Evolutionary conservation across 2,888 invertebrate species (phyloP).

Genomic region (Micoletzkya japonica): DNA sequence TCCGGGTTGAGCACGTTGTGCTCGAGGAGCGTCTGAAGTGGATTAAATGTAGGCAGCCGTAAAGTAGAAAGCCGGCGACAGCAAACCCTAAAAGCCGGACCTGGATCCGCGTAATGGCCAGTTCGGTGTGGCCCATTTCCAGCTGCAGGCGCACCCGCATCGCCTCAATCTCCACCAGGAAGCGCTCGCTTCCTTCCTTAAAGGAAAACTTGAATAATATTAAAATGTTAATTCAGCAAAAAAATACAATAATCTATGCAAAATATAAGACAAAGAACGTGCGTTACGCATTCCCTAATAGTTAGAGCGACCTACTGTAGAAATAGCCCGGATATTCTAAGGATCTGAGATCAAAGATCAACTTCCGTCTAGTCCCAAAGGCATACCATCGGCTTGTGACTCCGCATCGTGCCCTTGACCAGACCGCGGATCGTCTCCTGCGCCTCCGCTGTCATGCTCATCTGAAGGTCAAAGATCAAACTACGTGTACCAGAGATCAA

Average conservation of each 20-base stretch:
- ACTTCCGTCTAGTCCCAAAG: too few species aligned
- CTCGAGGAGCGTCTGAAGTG: neutral
- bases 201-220: too few species aligned
- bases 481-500: neutral
- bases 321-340: too few species aligned
- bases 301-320: too few species aligned
- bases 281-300: too few species aligned
- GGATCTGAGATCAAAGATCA: too few species aligned
- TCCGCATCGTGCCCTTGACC: constrained; percentile 2
- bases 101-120: neutral
- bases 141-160: neutral
- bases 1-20: neutral
- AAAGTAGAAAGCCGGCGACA: neutral
- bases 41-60: neutral
- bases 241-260: neutral
- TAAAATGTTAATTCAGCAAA: too few species aligned
- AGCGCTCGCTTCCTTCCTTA: neutral
- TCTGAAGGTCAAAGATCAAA: neutral
- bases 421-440: neutral
- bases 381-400: constrained; percentile 7
- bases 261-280: neutral
- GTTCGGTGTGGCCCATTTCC: constrained; percentile 11
- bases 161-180: neutral
- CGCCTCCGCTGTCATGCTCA: neutral
- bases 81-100: neutral